Percentiles rank a stretch among this genome's conserved stretches.
phyloP scores from a whole-genome alignment of 2,113 vertebrate species.

The Mesocricetus auratus region DNA sequence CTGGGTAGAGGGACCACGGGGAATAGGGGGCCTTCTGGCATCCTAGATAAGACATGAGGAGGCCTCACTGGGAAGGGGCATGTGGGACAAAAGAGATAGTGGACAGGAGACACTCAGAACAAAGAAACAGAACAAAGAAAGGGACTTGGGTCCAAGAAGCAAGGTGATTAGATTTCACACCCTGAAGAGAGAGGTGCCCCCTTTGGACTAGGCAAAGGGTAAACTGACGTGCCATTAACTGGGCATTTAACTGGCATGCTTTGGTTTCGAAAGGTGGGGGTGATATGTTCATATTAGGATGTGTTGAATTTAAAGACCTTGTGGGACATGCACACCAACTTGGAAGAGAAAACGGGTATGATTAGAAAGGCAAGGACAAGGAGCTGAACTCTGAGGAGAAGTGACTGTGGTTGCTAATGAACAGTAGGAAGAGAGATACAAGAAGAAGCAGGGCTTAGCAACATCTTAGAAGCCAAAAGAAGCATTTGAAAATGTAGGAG shows the following conservation, averaged over 20 bases:
- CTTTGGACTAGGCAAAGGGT: not conserved
- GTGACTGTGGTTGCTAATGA: not conserved
- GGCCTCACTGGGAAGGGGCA: not conserved
- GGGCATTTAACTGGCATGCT: not conserved
- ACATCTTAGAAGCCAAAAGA: conserved; percentile 19
- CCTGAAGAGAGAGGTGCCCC: not conserved
- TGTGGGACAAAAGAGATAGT: not conserved
- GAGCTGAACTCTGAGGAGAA: conserved; percentile 1
- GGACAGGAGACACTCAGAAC: not conserved
- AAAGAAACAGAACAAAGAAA: conserved; percentile 17
- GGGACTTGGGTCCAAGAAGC: not conserved
- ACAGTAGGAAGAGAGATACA: not conserved
- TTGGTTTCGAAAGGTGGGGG: not conserved
- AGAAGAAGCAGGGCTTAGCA: not conserved
- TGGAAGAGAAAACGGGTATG: not conserved
- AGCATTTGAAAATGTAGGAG: not conserved
- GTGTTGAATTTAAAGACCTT: not conserved
- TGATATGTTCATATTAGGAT: not conserved
- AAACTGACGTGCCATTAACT: not conserved
- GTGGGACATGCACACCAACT: not conserved
- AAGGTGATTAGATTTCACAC: not conserved
- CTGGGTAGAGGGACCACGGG: not conserved
- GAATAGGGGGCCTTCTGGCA: not conserved
- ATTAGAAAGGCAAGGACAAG: conserved; percentile 22
- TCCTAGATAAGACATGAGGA: not conserved